phyloP scores from a whole-genome alignment of 2,888 invertebrate species.

The Athripsodes cinereus region DNA sequence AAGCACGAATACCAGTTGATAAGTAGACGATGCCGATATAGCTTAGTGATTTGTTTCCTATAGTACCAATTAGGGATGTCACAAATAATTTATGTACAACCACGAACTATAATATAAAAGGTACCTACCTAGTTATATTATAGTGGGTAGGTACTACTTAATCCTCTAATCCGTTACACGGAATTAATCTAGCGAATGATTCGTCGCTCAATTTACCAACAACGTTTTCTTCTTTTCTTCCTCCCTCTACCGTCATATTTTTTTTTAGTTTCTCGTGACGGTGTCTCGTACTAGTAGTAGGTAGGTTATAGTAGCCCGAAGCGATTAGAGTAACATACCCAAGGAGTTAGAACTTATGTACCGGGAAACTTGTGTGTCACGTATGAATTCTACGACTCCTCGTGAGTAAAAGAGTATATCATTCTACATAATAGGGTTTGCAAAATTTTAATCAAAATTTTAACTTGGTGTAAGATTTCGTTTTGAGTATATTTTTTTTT shows the following conservation, averaged over 20 bases:
- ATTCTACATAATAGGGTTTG: too few species aligned
- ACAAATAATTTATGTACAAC: slow-evolving; percentile 25
- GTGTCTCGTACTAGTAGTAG: background rate
- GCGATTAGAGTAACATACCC: slow-evolving; percentile 22
- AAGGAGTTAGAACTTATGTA: too few species aligned
- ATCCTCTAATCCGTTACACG: slow-evolving; percentile 24
- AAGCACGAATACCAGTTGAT: too few species aligned
- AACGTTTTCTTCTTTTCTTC: slow-evolving; percentile 13
- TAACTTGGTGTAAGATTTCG: too few species aligned
- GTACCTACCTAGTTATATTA: too few species aligned
- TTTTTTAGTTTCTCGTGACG: background rate
- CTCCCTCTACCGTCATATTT: background rate
- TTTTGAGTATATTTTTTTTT: too few species aligned
- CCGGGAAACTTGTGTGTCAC: slow-evolving; percentile 20
- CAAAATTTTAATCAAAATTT: too few species aligned
- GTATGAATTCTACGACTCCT: slow-evolving; percentile 20
- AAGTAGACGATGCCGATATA: too few species aligned
- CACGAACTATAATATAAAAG: too few species aligned
- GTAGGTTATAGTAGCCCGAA: slow-evolving; percentile 8
- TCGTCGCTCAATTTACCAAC: slow-evolving; percentile 25
- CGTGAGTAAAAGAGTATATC: background rate
- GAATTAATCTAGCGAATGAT: slow-evolving; percentile 26
- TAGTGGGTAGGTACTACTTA: slow-evolving; percentile 13
- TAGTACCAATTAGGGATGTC: slow-evolving; percentile 26
- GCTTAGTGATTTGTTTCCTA: slow-evolving; percentile 12